Evolutionary conservation across 2,797 vertebrate species (phyloP), one percentile per base, ranked within the genome.

Genomic region (Coregonus suidteri): DNA sequence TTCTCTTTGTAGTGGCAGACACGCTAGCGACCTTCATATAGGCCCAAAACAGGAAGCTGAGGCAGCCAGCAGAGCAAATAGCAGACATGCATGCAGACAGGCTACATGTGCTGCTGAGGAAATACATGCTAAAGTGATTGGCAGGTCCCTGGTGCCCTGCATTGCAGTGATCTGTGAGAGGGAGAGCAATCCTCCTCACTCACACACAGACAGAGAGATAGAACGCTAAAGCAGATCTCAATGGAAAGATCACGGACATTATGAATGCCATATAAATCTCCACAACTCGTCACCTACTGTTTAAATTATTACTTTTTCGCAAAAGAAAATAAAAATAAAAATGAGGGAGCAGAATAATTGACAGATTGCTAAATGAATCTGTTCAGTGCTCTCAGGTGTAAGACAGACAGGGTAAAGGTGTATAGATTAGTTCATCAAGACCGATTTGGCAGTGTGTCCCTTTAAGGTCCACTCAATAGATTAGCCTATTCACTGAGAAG

Each of bases 201-300:
- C 59, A 25, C 59, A n/a, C 56, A 62, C n/a, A 62, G 56, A 62
- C 20, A 18, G 20, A 34, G 0, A 25, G 25, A 62, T 78, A 86
- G 80, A 87, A 89, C 81, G 82, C 82, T 78, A 71, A 85, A 82
- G 71, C 76, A 83, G 80, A 87, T 73, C 75, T 62, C 74, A 31
- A 53, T 52, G 41, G 25, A 71, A 51, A 71, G 41, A 51, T 7
- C 35, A n/a, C 14, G 37, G 16, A 34, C 64, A 31, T 66, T 56
- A 47, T 47, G 41, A 47, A 47, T 13, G 9, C 9, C 41, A 47
- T 47, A 59, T 59, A 6, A 7, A 59, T 59, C 7, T n/a, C 56
- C 14, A 59, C 56, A 59, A 59, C 18, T 20, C 18, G 20, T 59
- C 7, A 59, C n/a, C n/a, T n/a, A 20, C 18, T 20, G 18, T 59